Evolutionary conservation across 2,888 invertebrate species (phyloP).

Genomic region (Drosophila anceps): DNA sequence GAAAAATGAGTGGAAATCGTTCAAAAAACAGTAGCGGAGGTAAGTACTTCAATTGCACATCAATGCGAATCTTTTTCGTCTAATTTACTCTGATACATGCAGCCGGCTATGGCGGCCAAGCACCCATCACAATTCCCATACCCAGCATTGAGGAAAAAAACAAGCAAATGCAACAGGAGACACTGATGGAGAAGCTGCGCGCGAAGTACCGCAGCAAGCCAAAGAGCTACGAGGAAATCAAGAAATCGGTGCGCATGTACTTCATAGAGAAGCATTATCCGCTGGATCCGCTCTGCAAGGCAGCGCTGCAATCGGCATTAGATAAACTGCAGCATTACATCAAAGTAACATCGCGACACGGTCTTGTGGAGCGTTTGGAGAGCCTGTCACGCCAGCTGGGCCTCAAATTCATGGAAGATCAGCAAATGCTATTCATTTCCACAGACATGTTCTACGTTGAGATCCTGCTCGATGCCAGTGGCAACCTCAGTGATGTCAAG

Average conservation of each 20-base stretch:
- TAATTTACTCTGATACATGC: background rate
- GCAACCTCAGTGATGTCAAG: conserved; percentile 94
- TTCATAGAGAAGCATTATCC: conserved; percentile 95
- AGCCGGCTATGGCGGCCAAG: conserved; percentile 41
- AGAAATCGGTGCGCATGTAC: conserved; percentile 94
- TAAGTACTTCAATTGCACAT: conserved; percentile 6
- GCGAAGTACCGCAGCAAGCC: conserved; percentile 92
- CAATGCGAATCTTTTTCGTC: too few relatives aligned
- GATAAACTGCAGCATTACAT: conserved; percentile 97
- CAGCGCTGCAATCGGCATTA: conserved; percentile 94
- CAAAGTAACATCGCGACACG: conserved; percentile 95
- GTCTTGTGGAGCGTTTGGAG: conserved; percentile 96
- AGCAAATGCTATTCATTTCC: conserved; percentile 94
- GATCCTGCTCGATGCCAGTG: conserved; percentile 93
- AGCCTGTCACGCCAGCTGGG: conserved; percentile 96
- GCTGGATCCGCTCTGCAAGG: conserved; percentile 93
- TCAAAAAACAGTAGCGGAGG: conserved; percentile 40
- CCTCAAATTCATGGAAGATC: conserved; percentile 94
- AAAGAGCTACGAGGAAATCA: conserved; percentile 93
- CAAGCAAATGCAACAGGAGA: conserved; percentile 92
- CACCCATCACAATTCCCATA: conserved; percentile 21
- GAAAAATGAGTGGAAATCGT: conserved; percentile 53
- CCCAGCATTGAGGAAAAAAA: conserved; percentile 87
- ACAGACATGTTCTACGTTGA: conserved; percentile 99
- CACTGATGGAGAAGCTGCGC: conserved; percentile 96